A percentile compares a stretch with the other conserved stretches of the same genome.
Conservation (phyloP, 2,113 vertebrate genomes). For the Ciconia stormi region DNA sequence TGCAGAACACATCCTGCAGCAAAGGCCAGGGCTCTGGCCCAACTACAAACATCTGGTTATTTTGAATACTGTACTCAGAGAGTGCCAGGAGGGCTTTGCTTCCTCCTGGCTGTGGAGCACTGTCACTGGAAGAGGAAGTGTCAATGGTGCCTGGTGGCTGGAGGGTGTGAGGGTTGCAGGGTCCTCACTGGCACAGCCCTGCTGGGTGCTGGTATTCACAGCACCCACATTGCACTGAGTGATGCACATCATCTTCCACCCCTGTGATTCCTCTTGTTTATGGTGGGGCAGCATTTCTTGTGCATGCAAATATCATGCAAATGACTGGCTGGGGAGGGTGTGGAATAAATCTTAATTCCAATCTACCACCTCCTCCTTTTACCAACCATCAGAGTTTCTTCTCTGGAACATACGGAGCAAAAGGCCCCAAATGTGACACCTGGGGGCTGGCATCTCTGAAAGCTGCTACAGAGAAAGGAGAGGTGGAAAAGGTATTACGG, state of each 20-base stretch:
- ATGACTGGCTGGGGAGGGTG: neutral
- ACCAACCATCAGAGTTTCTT: neutral
- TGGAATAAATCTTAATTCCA: neutral
- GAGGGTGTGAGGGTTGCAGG: neutral
- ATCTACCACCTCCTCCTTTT: neutral
- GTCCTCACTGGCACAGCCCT: neutral
- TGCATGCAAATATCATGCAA: neutral
- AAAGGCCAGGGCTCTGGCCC: neutral
- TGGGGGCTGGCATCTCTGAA: neutral
- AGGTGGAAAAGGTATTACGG: neutral
- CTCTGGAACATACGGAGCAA: neutral
- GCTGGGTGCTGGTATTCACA: neutral
- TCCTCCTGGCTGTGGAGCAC: no score
- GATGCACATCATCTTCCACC: neutral
- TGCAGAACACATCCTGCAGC: neutral
- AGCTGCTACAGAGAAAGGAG: neutral
- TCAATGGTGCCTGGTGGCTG: no score
- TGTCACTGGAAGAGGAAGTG: no score
- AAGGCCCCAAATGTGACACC: neutral
- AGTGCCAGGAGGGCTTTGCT: neutral
- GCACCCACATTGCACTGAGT: fast-evolving
- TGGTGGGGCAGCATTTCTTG: neutral
- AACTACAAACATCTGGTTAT: neutral
- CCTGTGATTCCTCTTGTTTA: neutral
- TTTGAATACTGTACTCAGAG: neutral